Base-by-base conservation (phyloP, 2,888 invertebrate genomes). In the Leptothorax acervorum region DNA sequence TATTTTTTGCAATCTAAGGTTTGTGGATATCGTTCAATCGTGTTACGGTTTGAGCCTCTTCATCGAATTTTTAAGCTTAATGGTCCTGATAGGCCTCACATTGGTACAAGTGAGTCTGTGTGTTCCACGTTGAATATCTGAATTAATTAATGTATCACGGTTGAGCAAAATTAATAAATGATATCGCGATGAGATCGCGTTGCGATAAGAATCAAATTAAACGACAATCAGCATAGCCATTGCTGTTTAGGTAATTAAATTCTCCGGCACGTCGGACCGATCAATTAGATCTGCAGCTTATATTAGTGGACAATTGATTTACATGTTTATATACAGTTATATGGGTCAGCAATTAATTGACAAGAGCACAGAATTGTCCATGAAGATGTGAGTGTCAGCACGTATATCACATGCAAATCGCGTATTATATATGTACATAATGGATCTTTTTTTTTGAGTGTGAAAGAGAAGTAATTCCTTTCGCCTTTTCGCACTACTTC, bases 61-160 rank as follows among this genome's bases (percentile, higher is more conserved):
- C 2, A 0, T 9, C n/a, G 71, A 79, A 45, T 68, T 57, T 31
- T 15, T 79, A 11, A 3, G 3, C 0, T 35, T 71, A n/a, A 23
- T 79, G 12, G 3, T 71, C 6, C 0, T 71, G 15, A 57, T 79
- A 23, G 60, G 42, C 45, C 1, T n/a, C 6, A 79, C 79, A 11
- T 2, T 71, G 55, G 57, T 79, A 35, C 71, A 79, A 79, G 79
- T 71, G 35, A 79, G 57, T 79, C n/a, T n/a, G n/a, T n/a, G n/a
- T n/a, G 31, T 71, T 51, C 4, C 8, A 51, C 12, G n/a, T 15
- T 1, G 6, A 68, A 18, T 51, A 35, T 35, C 35, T 35, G 3
- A 62, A 78, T 42, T 68, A 28, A 42, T 78, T 15, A 18, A 53
- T 28, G 2, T 23, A 39, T 35, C 8, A 51, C 11, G 48, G 23